Percentiles rank a stretch among this genome's conserved stretches.
phyloP scores from a whole-genome alignment of 2,888 invertebrate species.

The Drosophila colorata region DNA sequence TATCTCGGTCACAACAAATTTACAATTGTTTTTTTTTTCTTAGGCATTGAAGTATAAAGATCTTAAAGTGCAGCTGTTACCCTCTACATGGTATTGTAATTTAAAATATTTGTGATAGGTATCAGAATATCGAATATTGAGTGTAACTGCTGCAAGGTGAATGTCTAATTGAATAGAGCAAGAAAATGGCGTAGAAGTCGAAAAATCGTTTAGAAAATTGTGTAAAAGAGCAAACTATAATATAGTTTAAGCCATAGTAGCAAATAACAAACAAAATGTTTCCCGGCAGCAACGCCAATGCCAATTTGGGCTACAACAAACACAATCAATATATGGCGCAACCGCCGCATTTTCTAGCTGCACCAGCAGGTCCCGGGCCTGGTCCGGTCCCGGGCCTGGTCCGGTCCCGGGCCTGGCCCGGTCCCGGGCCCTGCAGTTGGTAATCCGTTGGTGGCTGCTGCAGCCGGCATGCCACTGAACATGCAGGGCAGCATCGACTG shows the following conservation, averaged over 20 bases:
- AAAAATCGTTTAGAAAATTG: conserved; percentile 35
- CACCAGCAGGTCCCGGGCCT: conserved; percentile 35
- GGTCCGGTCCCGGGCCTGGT: conserved; percentile 13
- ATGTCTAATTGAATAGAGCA: conserved; percentile 35
- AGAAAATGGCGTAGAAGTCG: conserved; percentile 65
- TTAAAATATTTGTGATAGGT: conserved; percentile 9
- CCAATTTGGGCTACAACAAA: conserved; percentile 77
- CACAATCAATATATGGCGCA: conserved; percentile 85
- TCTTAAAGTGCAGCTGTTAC: not conserved
- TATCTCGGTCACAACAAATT: not conserved
- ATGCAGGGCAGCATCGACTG: conserved; percentile 92
- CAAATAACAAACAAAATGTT: conserved; percentile 65
- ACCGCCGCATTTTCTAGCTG: conserved; percentile 89
- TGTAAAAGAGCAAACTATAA: conserved; percentile 19
- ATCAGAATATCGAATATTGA: conserved; percentile 1
- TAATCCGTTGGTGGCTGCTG: conserved; percentile 21
- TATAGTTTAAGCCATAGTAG: conserved; percentile 6
- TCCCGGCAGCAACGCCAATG: conserved; percentile 82
- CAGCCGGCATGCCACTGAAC: conserved; percentile 56
- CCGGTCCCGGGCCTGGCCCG: conserved; percentile 11
- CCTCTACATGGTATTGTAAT: not conserved
- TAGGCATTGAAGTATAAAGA: not conserved
- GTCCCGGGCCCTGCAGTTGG: conserved; percentile 15
- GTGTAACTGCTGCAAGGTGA: conserved; percentile 28
- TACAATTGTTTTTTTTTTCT: not conserved